phyloP scores from a whole-genome alignment of 2,888 invertebrate species.

The Melinaea menophilus region DNA sequence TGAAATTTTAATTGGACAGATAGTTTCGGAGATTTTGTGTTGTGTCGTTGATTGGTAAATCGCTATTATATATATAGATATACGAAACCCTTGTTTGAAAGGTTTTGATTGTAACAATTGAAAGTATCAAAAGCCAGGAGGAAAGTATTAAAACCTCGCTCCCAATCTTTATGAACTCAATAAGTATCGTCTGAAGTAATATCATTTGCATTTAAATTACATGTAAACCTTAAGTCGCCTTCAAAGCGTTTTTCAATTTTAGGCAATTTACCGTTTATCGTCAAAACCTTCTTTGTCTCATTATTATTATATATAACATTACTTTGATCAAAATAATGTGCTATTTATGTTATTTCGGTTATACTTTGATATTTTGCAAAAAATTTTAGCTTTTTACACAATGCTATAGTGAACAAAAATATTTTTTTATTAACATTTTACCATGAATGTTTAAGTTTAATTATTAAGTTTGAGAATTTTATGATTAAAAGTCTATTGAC shows the following conservation, averaged over 20 bases:
- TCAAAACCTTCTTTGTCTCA: neutral
- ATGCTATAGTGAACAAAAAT: neutral
- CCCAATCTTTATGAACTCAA: conserved; percentile 28
- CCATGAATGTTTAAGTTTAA: too few relatives aligned
- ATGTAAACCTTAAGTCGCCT: conserved; percentile 24
- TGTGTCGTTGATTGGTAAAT: too few relatives aligned
- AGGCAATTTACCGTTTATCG: conserved; percentile 19
- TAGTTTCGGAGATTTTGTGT: too few relatives aligned
- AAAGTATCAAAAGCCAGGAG: conserved; percentile 3
- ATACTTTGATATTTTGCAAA: neutral
- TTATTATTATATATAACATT: neutral
- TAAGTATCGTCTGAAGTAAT: conserved; percentile 27
- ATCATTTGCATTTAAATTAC: conserved; percentile 31
- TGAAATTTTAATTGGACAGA: too few relatives aligned
- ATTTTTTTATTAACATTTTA: too few relatives aligned
- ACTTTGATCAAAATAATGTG: conserved; percentile 3
- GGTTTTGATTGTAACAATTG: too few relatives aligned
- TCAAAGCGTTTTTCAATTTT: conserved; percentile 20
- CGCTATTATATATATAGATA: too few relatives aligned
- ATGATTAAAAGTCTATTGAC: too few relatives aligned
- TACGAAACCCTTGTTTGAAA: too few relatives aligned
- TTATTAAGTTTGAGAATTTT: too few relatives aligned
- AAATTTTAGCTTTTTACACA: neutral
- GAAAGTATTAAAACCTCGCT: conserved; percentile 18
- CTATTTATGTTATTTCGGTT: neutral